A percentile compares a stretch with the other conserved stretches of the same genome.
phyloP scores from a whole-genome alignment of 1,140 invertebrate species.

The Scaptomyza graminum region DNA sequence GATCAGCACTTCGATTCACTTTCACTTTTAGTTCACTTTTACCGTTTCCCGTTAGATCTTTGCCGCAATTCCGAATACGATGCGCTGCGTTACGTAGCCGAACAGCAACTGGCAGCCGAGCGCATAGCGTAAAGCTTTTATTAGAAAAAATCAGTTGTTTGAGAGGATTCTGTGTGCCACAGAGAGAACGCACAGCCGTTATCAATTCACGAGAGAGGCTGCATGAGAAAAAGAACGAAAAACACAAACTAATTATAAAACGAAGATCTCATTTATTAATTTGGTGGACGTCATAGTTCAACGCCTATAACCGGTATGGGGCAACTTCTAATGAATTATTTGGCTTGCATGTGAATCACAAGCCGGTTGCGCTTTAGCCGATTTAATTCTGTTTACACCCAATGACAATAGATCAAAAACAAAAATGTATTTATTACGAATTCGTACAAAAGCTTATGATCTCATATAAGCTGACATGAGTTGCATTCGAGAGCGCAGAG shows the following conservation, averaged over 20 bases:
- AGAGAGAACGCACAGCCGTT: constrained; percentile 17
- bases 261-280: constrained; percentile 5
- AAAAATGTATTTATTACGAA: constrained; percentile 34
- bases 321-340: constrained; percentile 45
- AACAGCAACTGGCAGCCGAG: constrained; percentile 64
- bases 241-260: constrained; percentile 16
- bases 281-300: constrained; percentile 49
- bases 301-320: constrained; percentile 38
- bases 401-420: constrained; percentile 51
- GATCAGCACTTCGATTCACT: constrained; percentile 20
- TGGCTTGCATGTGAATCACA: constrained; percentile 49
- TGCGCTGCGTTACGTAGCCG: constrained; percentile 59
- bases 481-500: constrained; percentile 17
- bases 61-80: constrained; percentile 21
- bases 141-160: constrained; percentile 41
- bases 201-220: constrained; percentile 23
- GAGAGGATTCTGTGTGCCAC: background rate
- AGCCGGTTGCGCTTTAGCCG: constrained; percentile 36
- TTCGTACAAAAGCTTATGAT: constrained; percentile 44
- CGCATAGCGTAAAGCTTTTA: constrained; percentile 51
- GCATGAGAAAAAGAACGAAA: constrained; percentile 25
- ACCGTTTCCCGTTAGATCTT: constrained; percentile 23
- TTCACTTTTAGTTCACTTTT: constrained; percentile 27
- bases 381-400: constrained; percentile 44
- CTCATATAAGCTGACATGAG: constrained; percentile 43